Conservation (phyloP, 2,797 vertebrate genomes). For the Sorex maritimensis region DNA sequence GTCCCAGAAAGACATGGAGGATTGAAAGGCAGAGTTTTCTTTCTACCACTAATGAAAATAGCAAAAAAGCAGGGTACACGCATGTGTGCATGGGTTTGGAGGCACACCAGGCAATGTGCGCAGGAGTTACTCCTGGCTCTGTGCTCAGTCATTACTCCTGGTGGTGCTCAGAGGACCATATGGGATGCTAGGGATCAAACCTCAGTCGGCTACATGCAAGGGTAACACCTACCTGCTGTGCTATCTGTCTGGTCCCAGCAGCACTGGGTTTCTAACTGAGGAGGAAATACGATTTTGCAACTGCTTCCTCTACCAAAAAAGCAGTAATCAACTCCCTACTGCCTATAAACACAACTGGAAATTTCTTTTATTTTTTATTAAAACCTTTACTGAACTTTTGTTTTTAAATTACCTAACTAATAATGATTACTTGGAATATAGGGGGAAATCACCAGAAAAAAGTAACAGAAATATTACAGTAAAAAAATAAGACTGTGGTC, state of each 20-base stretch:
- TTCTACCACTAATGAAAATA: neutral
- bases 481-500: neutral
- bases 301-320: slow-evolving; percentile 30
- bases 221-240: no score
- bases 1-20: neutral
- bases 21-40: neutral
- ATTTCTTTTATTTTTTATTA: slow-evolving; percentile 42
- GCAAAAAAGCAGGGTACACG: neutral
- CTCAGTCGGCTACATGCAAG: no score
- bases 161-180: no score
- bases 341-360: neutral
- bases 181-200: no score
- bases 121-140: no score
- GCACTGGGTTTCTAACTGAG: slow-evolving; percentile 16
- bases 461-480: neutral
- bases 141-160: no score
- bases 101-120: no score
- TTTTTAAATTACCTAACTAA: slow-evolving; percentile 64
- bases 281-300: slow-evolving; percentile 29
- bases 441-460: neutral
- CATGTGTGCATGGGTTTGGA: neutral
- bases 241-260: neutral
- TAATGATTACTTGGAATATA: slow-evolving; percentile 24
- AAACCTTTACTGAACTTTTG: slow-evolving; percentile 31
- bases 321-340: slow-evolving; percentile 15